Conservation (phyloP, 2,113 vertebrate species). For the Cairina moschata region DNA sequence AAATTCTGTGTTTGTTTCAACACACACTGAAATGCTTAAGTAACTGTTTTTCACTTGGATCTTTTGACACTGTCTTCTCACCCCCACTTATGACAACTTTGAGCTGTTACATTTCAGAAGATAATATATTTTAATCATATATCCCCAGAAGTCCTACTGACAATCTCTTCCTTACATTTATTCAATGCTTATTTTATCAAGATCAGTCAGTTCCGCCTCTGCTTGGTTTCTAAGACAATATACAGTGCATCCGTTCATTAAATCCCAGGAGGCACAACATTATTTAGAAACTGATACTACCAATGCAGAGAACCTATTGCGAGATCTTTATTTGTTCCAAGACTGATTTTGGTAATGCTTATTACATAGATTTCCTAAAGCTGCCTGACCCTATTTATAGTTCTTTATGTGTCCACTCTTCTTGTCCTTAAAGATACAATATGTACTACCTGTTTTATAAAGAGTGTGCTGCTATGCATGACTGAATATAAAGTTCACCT, state of each 20-base stretch:
- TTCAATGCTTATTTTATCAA: neutral
- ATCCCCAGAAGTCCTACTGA: neutral
- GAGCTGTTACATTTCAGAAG: neutral
- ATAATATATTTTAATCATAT: neutral
- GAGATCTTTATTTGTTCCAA: constrained; percentile 23
- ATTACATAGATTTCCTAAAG: neutral
- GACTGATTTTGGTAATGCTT: constrained; percentile 12
- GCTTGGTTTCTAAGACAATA: constrained; percentile 32
- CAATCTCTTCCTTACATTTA: constrained; percentile 13
- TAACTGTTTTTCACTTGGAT: neutral
- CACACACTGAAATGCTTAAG: neutral
- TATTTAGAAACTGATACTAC: neutral
- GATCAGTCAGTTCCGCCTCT: neutral
- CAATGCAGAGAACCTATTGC: neutral
- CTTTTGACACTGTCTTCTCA: neutral
- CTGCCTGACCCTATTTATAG: neutral
- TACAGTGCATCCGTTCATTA: neutral
- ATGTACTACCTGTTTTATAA: neutral
- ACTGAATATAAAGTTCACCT: too few relatives aligned
- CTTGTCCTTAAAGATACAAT: neutral
- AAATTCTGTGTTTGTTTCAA: neutral
- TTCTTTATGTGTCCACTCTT: neutral
- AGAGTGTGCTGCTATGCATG: neutral
- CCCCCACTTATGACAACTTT: neutral
- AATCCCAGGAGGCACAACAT: neutral